phyloP scores from a whole-genome alignment of 2,113 vertebrate species.

The Pipra filicauda region DNA sequence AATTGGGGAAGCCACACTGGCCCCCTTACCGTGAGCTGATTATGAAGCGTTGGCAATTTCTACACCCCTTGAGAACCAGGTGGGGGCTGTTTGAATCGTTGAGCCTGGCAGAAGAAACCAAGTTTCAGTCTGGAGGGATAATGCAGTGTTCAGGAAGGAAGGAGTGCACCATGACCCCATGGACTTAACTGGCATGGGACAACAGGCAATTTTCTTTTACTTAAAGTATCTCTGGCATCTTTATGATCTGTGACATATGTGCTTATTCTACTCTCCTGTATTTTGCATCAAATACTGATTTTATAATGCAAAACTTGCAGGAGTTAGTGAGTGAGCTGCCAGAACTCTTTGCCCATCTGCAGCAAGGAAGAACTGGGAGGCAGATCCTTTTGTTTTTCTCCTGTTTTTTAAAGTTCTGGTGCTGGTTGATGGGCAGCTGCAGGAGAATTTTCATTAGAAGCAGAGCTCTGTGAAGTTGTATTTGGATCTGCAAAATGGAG shows the following conservation, averaged over 20 bases:
- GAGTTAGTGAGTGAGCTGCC: not conserved
- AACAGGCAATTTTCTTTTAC: not conserved
- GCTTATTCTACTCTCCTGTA: not conserved
- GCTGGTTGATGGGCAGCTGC: not conserved
- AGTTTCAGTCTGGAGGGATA: not conserved
- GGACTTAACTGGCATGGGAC: not conserved
- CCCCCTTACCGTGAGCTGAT: not conserved
- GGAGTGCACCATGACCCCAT: not conserved
- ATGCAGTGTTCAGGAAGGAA: not conserved
- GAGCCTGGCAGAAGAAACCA: not conserved
- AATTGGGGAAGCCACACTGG: not conserved
- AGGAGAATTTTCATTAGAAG: not conserved
- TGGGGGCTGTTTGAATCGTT: not conserved
- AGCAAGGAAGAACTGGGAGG: not conserved
- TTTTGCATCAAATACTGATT: not conserved
- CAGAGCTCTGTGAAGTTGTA: not conserved
- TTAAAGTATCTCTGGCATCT: not conserved
- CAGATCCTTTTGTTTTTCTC: not conserved
- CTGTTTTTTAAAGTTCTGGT: not conserved
- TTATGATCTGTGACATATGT: accelerated
- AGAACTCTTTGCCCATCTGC: not conserved
- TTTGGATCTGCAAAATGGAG: not conserved
- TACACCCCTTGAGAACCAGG: not conserved
- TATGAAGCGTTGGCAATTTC: not conserved
- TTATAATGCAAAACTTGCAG: not conserved